Percentiles rank a stretch among this genome's conserved stretches.
Evolutionary conservation across 2,797 vertebrate genomes (phyloP).

Genomic region (Rhincodon typus): DNA sequence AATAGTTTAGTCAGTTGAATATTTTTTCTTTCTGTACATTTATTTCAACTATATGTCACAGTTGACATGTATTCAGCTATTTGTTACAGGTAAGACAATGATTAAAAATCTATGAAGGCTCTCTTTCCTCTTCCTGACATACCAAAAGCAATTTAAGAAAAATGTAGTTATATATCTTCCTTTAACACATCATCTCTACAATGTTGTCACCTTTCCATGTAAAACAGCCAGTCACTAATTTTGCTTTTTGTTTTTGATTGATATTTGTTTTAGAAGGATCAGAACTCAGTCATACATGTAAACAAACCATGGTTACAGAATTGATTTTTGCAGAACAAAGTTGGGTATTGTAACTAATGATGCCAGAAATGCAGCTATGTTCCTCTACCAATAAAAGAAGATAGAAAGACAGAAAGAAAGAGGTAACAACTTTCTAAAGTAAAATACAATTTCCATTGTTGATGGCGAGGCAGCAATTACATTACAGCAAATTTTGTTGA

Average conservation of each 20-base stretch:
- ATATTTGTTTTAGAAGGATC: neutral
- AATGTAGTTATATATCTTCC: neutral
- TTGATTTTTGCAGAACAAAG: neutral
- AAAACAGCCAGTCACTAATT: neutral
- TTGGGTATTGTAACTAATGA: neutral
- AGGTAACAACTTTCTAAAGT: neutral
- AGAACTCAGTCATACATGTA: neutral
- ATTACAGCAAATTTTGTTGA: neutral
- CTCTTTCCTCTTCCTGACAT: neutral
- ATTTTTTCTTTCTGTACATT: neutral
- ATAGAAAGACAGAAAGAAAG: no score
- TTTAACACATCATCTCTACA: neutral
- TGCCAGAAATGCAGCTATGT: neutral
- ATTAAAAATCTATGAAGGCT: neutral
- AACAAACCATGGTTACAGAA: conserved; percentile 22
- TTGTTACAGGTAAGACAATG: neutral
- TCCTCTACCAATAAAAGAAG: neutral
- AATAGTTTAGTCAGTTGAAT: neutral
- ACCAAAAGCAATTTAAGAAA: neutral
- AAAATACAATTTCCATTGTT: neutral
- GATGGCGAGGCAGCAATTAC: neutral
- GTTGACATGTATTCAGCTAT: neutral
- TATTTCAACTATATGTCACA: neutral
- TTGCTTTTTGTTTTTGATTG: neutral
- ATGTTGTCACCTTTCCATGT: neutral